phyloP scores from a whole-genome alignment of 2,113 vertebrate species.

The Chloroceryle aenea region DNA sequence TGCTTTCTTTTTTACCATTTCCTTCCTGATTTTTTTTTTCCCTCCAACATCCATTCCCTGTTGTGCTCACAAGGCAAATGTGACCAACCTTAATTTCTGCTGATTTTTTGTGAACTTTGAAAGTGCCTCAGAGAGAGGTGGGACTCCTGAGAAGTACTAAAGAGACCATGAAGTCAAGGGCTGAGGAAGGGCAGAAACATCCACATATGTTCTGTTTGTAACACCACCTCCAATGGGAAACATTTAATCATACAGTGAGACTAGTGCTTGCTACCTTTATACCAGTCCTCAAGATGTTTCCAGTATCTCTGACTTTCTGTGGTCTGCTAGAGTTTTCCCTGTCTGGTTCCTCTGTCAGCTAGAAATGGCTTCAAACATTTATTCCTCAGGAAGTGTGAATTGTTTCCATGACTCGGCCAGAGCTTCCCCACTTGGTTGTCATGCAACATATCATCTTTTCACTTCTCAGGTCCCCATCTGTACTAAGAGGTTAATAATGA shows the following conservation, averaged over 20 bases:
- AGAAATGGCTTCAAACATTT: not conserved
- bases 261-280: not conserved
- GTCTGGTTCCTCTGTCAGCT: not conserved
- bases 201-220: conserved; percentile 18
- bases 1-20: not conserved
- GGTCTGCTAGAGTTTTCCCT: not conserved
- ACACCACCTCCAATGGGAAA: not conserved
- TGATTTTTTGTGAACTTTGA: not conserved
- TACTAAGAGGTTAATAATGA: not conserved
- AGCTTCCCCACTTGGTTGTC: not conserved
- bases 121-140: not conserved
- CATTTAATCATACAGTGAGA: not conserved
- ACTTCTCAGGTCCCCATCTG: not conserved
- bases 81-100: not conserved
- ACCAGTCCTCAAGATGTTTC: not conserved
- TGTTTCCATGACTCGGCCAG: not conserved
- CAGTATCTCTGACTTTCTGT: not conserved
- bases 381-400: not conserved
- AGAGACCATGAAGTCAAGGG: not conserved
- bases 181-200: conserved; percentile 52
- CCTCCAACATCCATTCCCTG: not conserved
- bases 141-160: fast-evolving
- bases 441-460: not conserved
- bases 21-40: not conserved
- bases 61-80: fast-evolving